Conservation (phyloP, 2,797 vertebrate genomes). For the Prionace glauca region DNA sequence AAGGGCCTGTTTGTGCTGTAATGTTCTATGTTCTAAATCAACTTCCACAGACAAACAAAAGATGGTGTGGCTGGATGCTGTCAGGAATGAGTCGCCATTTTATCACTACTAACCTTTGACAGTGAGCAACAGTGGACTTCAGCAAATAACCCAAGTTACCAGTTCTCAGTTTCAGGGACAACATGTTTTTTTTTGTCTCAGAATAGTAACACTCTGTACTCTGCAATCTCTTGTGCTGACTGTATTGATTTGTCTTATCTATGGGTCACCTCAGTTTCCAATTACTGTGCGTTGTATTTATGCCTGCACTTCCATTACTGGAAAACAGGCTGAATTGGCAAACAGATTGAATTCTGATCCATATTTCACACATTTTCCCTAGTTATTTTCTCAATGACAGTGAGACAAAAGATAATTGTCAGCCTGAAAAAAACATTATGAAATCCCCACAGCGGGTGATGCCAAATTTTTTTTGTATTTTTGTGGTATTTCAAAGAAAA, state of each 20-base stretch:
- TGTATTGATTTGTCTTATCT: slow-evolving; percentile 3
- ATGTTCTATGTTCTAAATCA: too few species aligned
- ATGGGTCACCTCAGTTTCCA: slow-evolving; percentile 12
- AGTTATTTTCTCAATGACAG: neutral
- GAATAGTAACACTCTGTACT: slow-evolving; percentile 14
- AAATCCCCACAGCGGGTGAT: neutral
- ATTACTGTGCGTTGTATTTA: neutral
- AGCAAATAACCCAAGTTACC: neutral
- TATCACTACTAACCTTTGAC: neutral
- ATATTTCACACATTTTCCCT: neutral
- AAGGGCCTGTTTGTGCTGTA: too few species aligned
- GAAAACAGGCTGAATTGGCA: neutral
- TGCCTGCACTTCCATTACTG: neutral
- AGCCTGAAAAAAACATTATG: neutral
- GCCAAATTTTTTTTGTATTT: neutral
- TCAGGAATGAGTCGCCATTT: neutral
- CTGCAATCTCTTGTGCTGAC: neutral
- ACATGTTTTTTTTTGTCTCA: slow-evolving; percentile 11
- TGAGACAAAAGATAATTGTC: neutral
- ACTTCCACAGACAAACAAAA: neutral
- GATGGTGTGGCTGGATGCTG: neutral
- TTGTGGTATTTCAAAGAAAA: neutral
- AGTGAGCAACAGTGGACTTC: neutral
- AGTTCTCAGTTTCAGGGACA: slow-evolving; percentile 10
- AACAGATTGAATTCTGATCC: slow-evolving; percentile 8